Evolutionary conservation across 2,888 invertebrate genomes (phyloP), one percentile per base, ranked within the genome.

Genomic region (Drosophila falleni): DNA sequence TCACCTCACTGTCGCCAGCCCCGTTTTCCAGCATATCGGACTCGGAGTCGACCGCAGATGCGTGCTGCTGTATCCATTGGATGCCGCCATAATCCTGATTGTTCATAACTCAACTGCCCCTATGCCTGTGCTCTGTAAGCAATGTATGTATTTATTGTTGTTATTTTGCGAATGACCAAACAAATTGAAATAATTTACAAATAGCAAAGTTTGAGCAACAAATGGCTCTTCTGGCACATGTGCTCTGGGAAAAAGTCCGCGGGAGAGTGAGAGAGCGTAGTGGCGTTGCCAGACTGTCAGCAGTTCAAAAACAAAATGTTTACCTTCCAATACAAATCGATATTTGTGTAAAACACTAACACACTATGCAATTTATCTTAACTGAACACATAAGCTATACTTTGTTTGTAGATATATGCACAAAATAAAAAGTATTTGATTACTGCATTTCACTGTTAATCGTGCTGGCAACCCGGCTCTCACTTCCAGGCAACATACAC

Each of bases 11-110:
- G 16, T 80, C 87, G 42, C 64, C 74, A 5, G 76, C 78, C 31
- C 68, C 70, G 55, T 60, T 76, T 56, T 84, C 90, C 79, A 90
- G 61, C 13, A 90, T 72, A 37, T 89, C 91, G n/a, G 79, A 79
- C n/a, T 86, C 82, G 6, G 86, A 71, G 13, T 85, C 89, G 39
- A 75, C 80, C 9, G 68, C 78, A 15, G 78, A 70, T 50, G 75
- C 53, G 72, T 86, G 83, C 60, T 87, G 90, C 62, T 90, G 90
- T 75, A 91, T 90, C 91, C 91, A 92, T 60, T 91, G 88, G 65
- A 92, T 92, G 70, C 89, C 90, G 73, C 86, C 86, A 86, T 89
- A 86, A 26, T 71, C 70, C 70, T 71, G 87, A 64, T 81, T 84
- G 86, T 86, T 89, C 86, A 86, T 86, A 70, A 73, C 87, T 78